Base-by-base conservation (phyloP, 1,140 invertebrate genomes). In the Euwallacea fornicatus region DNA sequence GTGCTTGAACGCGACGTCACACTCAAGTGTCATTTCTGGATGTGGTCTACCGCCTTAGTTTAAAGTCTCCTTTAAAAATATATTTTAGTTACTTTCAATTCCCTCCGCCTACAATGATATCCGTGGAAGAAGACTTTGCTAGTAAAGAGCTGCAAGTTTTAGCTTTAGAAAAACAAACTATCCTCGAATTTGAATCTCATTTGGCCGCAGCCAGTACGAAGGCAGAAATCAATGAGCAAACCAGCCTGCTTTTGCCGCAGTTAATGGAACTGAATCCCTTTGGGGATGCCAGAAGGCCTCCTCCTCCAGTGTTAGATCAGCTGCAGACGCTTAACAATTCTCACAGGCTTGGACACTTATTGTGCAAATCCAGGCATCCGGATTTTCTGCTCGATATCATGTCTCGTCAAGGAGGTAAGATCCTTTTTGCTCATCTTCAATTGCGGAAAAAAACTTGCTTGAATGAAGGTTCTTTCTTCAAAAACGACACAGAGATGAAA, bases 371-470 rank as follows among this genome's bases (percentile, higher is more conserved):
- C 72, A 85, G 96, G 13, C 90, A 93, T 79, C 96, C 96, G 0
- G 96, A 98, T 81, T 93, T 98, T 77, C 84, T 98, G 9, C 83
- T 98, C 59, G 94, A 97, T 78, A 94, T 98, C 56, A 97, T 98
- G 79, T 92, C 96, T 74, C 82, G 93, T 66, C 91, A 91, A 78
- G 93, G 93, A 41, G 75, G 81, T 81, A 77, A 69, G 43, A 47
- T 61, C 0, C 4, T 4, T 33, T 33, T 33, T 33, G 21, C 1
- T 33, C 4, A 33, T 33, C 4, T 33, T 33, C 4, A 33, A 33
- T 33, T 33, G 21, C 4, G 21, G 21, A 33, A 33, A 33, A n/a
- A 33, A 33, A 1, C 21, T 33, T 33, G 21, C 21, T 33, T 33
- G 1, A 33, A 33, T 33, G 21, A 33, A 33, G 21, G 21, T 1